Base-by-base conservation (phyloP, 37 sponge, comb jelly and placozoan genomes). In the Axinella damicornis region DNA sequence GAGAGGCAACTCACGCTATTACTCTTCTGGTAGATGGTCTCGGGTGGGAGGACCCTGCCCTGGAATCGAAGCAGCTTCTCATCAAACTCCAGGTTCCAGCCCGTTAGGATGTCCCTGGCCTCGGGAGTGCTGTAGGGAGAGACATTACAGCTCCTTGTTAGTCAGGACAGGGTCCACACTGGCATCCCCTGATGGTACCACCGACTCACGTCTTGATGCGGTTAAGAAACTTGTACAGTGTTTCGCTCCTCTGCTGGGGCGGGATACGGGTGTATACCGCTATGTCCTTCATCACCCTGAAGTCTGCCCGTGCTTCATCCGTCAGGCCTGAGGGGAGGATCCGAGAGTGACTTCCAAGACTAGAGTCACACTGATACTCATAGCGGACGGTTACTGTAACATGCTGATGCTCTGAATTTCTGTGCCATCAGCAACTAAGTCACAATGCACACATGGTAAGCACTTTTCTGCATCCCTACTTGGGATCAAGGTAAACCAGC, bases 241-340 rank as follows among this genome's bases (percentile, higher is more conserved):
- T 81, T 14, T 37, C 74, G 20, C 17, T 38, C 38, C 94, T 53
- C 14, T 73, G 14, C 35, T 64, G 65, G 27, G 97, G 97, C 5
- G n/a, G 46, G 0, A 91, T 40, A 2, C 91, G 83, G n/a, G 97
- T 96, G 83, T 96, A 86, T 33, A 61, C 61, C 0, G 93, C 89
- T 37, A 96, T 57, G 71, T 93, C 97, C 71, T 86, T 93, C 94
- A 96, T 96, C 2, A 91, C 66, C 0, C 75, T 39, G 73, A 93
- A 96, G 72, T 96, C 92, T 40, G 78, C 65, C n/a, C 94, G 66
- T 19, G 91, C 83, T 77, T 96, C 92, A 19, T 93, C 94, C 32
- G 88, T 67, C 34, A 97, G 76, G 0, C 95, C 88, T 88, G 57
- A 22, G 25, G 57, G 16, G 13, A 6, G 35, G n/a, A n/a, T n/a